phyloP scores from a whole-genome alignment of 2,113 vertebrate genomes.

The Mellivora capensis region DNA sequence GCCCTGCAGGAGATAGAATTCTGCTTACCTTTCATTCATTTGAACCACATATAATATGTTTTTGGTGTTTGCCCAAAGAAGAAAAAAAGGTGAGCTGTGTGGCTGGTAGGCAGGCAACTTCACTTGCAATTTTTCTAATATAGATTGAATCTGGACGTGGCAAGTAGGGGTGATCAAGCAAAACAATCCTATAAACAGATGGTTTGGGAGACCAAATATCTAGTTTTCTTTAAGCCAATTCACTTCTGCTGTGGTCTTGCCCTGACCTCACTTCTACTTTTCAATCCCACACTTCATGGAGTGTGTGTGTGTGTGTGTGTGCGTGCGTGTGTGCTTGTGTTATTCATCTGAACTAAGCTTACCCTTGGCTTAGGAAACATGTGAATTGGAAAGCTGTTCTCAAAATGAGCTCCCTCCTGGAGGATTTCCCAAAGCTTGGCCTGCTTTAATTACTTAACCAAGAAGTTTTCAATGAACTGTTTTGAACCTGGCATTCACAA shows the following conservation, averaged over 20 bases:
- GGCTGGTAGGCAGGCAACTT: background rate
- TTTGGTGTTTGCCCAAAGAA: background rate
- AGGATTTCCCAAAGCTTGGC: constrained; percentile 70
- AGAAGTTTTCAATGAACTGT: constrained; percentile 77
- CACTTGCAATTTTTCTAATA: background rate
- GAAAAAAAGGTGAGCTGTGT: background rate
- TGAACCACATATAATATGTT: constrained; percentile 1
- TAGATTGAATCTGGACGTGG: constrained; percentile 21
- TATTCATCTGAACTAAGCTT: constrained; percentile 53
- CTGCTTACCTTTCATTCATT: background rate
- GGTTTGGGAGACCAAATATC: constrained; percentile 33
- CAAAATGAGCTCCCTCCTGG: constrained; percentile 67
- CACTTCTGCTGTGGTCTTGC: constrained; percentile 42
- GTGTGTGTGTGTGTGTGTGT: background rate
- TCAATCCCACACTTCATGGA: constrained; percentile 37
- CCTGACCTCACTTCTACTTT: constrained; percentile 47
- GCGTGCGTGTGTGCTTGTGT: background rate
- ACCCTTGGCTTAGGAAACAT: constrained; percentile 59
- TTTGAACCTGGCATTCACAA: constrained; percentile 75
- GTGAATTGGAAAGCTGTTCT: constrained; percentile 64
- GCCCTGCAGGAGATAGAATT: background rate
- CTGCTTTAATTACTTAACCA: constrained; percentile 75
- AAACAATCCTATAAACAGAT: constrained; percentile 45
- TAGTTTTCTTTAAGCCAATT: constrained; percentile 17
- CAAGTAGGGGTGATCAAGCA: constrained; percentile 5